These are phyloP conservation scores for Cheilosia urbana DNA, from an alignment of 2,888 invertebrate species.

Conservation along the genomic window DNA sequence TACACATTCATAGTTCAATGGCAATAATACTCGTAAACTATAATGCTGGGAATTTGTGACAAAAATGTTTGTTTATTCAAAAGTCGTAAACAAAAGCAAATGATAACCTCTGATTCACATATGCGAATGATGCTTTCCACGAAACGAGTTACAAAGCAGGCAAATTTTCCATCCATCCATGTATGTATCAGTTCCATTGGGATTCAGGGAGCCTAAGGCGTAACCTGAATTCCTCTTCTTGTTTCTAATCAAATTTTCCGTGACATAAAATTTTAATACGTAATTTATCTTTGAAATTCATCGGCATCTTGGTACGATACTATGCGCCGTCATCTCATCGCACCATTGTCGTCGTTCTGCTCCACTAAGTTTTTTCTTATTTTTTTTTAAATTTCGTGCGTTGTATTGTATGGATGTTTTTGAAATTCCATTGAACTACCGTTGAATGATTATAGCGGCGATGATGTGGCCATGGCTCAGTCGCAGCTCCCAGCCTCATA, in stretches of 20 bases:
- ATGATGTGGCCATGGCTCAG: slow-evolving; percentile 45
- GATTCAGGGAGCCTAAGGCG: neutral
- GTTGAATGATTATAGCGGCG: slow-evolving; percentile 36
- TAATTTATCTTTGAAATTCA: slow-evolving; percentile 65
- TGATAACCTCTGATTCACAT: slow-evolving; percentile 3
- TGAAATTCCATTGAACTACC: slow-evolving; percentile 58
- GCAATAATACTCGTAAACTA: neutral
- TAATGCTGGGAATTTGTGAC: slow-evolving; percentile 21
- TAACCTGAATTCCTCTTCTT: slow-evolving; percentile 44
- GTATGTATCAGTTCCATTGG: neutral
- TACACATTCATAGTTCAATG: slow-evolving; percentile 13
- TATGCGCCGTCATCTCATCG: neutral
- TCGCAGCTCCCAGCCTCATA: neutral
- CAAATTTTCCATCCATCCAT: neutral
- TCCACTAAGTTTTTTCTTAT: neutral
- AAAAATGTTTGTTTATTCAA: slow-evolving; percentile 27
- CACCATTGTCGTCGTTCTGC: slow-evolving; percentile 19
- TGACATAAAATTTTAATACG: slow-evolving; percentile 72
- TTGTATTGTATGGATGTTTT: slow-evolving; percentile 11
- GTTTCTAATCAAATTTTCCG: slow-evolving; percentile 67
- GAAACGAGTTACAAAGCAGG: neutral
- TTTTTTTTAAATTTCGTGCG: neutral
- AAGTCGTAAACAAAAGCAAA: neutral
- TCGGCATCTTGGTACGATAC: slow-evolving; percentile 30
- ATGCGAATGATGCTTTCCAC: neutral